Percentiles rank a stretch among this genome's conserved stretches.
These are phyloP conservation scores for Istiophorus platypterus DNA, from an alignment of 2,113 vertebrate genomes.

Conservation along the genomic window DNA sequence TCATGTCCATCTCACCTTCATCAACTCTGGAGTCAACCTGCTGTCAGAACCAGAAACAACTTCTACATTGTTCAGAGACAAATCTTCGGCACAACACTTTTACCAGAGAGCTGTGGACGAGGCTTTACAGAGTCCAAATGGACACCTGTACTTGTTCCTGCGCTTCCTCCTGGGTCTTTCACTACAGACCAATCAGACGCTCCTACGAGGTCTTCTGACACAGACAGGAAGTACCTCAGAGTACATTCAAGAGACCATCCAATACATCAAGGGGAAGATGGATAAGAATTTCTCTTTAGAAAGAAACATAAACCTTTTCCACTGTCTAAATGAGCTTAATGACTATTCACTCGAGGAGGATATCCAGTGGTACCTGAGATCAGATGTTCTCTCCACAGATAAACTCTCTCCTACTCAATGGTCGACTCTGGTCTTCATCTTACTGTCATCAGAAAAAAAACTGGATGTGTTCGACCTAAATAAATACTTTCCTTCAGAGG, in stretches of 20 bases:
- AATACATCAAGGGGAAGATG: conserved; percentile 10
- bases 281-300: neutral
- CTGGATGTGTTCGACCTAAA: conserved; percentile 7
- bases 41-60: too few relatives aligned
- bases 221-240: neutral
- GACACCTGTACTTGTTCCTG: conserved; percentile 42
- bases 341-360: neutral
- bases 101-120: conserved; percentile 14
- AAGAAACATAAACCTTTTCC: conserved; percentile 1
- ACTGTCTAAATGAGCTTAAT: conserved; percentile 10
- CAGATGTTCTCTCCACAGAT: neutral
- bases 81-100: conserved; percentile 14
- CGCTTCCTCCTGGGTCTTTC: conserved; percentile 41
- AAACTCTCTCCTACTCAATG: neutral
- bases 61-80: conserved; percentile 1
- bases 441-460: neutral
- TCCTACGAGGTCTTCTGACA: conserved; percentile 4
- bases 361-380: conserved; percentile 3
- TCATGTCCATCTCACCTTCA: too few relatives aligned
- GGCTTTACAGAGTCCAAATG: conserved; percentile 30
- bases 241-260: neutral
- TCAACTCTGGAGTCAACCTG: too few relatives aligned
- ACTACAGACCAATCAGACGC: conserved; percentile 1
- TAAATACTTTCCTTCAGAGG: neutral
- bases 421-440: conserved; percentile 21